These are phyloP conservation scores for Platorchestia sp. DNA, from an alignment of 1,140 invertebrate species.

Conservation along the genomic window DNA sequence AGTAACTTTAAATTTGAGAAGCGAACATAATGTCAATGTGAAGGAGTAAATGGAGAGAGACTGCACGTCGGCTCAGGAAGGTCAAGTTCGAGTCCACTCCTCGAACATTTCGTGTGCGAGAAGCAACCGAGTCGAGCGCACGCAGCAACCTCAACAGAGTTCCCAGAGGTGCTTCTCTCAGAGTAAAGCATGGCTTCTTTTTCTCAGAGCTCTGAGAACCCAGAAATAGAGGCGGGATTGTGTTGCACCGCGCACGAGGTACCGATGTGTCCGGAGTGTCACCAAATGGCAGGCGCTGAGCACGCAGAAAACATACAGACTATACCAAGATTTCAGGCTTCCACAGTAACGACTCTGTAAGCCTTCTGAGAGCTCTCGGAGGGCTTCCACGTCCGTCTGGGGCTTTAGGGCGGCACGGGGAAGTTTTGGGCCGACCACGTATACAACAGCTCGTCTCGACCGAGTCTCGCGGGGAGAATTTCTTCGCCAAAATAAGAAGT, in stretches of 20 bases:
- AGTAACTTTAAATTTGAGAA: neutral
- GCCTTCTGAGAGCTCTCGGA: conserved; percentile 35
- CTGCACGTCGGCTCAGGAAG: neutral
- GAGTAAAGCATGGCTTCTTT: neutral
- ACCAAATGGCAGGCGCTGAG: neutral
- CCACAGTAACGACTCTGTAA: conserved; percentile 41
- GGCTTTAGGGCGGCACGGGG: neutral
- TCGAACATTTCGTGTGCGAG: no score
- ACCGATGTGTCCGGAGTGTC: neutral
- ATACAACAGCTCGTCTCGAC: conserved; percentile 30
- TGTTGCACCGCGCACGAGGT: neutral
- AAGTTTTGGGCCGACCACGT: neutral
- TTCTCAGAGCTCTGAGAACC: neutral
- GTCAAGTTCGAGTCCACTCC: neutral
- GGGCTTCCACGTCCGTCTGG: conserved; percentile 32
- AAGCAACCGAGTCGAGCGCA: no score
- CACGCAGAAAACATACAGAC: conserved; percentile 39
- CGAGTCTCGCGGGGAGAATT: neutral
- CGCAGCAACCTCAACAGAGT: neutral
- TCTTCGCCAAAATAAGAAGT: neutral
- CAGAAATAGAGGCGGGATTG: neutral
- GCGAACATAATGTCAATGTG: neutral
- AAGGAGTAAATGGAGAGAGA: neutral
- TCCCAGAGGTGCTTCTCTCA: neutral
- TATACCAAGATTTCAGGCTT: conserved; percentile 40